Evolutionary conservation across 2,888 invertebrate genomes (phyloP), one percentile per base, ranked within the genome.

Genomic region (Trachelus troglodyta): DNA sequence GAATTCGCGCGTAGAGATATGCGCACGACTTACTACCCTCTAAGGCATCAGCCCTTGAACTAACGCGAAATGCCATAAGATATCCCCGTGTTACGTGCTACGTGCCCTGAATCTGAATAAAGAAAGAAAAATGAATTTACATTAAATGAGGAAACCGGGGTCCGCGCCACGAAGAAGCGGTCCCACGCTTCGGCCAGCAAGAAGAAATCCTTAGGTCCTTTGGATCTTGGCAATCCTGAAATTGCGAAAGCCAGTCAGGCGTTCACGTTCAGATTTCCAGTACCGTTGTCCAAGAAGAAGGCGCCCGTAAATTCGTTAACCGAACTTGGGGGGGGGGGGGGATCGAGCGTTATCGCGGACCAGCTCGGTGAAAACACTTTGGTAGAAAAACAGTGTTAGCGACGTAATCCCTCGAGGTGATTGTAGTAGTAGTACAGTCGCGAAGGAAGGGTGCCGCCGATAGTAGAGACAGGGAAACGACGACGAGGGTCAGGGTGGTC

Each of bases 381-480:
- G 84, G 82, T 84, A 85, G 85, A 88, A 89, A 87, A 89, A 88
- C 86, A 84, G 85, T 86, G 88, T 86, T 86, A 87, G 86, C 80
- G 87, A 84, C 87, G 86, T 89, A 89, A 89, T 90, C 87, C 88
- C 80, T 74, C 78, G 23, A 9, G 56, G 56, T 56, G 56, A 56
- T 56, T 56, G 56, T 56, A 56, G 56, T 56, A 9, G 40, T 40
- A 3, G 56, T 56, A 56, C 56, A 56, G 56, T 56, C 23, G 23
- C 6, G 56, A 56, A 23, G 23, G 23, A 23, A 56, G 56, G 56
- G 56, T 56, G 56, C 56, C 23, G 56, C 56, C 56, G 56, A 56
- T 56, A 56, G 56, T 56, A 56, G 56, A 23, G 56, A 56, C 56
- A 56, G 56, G 56, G 56, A 56, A 75, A 40, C 35, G 69, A 40